A percentile compares a stretch with the other conserved stretches of the same genome.
Evolutionary conservation across 2,888 invertebrate genomes (phyloP).

Genomic region (Tiliacea aurago): DNA sequence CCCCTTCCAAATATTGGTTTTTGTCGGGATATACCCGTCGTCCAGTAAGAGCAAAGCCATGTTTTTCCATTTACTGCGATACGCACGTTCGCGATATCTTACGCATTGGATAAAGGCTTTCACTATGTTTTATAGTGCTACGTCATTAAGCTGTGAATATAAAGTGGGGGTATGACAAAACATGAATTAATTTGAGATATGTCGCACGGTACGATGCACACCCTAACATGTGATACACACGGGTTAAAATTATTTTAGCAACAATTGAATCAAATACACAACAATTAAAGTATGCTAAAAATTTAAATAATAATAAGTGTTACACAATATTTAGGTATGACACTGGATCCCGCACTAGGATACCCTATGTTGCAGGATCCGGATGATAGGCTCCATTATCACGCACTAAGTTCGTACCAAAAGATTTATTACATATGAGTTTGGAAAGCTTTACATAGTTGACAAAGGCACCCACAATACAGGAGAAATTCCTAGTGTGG

Average conservation of each 20-base stretch:
- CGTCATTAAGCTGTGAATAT: constrained; percentile 88
- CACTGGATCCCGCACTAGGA: too few species aligned
- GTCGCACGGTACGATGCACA: constrained; percentile 88
- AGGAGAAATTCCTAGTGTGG: too few species aligned
- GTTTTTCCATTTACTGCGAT: constrained; percentile 86
- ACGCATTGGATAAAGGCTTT: constrained; percentile 78
- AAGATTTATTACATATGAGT: not conserved
- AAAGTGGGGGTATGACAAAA: constrained; percentile 90
- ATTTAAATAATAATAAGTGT: too few species aligned
- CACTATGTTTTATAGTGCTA: constrained; percentile 86
- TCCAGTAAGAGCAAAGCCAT: constrained; percentile 89
- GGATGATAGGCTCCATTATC: too few species aligned
- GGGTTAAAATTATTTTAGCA: constrained; percentile 18
- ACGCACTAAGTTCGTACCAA: not conserved
- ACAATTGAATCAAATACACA: constrained; percentile 14
- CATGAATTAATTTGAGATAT: constrained; percentile 90
- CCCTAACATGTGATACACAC: constrained; percentile 66
- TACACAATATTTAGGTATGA: too few species aligned
- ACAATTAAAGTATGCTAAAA: too few species aligned
- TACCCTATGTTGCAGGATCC: too few species aligned
- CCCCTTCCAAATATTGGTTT: constrained; percentile 90
- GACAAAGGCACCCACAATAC: too few species aligned
- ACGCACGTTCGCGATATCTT: constrained; percentile 85
- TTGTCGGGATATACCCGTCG: constrained; percentile 79
- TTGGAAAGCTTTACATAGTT: not conserved